phyloP scores from a whole-genome alignment of 2,888 invertebrate genomes.

The Amiota mariae region DNA sequence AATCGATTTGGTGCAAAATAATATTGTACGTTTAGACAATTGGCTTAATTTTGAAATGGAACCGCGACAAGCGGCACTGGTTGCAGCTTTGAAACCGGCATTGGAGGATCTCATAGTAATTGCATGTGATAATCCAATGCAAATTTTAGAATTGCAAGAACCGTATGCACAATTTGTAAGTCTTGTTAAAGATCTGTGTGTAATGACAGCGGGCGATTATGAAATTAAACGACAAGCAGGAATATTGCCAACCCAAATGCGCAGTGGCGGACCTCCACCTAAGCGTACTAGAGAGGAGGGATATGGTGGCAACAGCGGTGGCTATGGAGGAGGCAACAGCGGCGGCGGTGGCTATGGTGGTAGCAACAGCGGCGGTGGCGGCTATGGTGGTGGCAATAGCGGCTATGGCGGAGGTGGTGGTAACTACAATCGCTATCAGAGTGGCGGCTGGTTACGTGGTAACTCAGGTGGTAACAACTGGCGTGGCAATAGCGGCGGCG shows the following conservation, averaged over 20 bases:
- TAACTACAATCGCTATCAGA: slow-evolving; percentile 29
- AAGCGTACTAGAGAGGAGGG: slow-evolving; percentile 55
- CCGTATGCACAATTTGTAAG: slow-evolving; percentile 76
- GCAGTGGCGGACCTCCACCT: slow-evolving; percentile 53
- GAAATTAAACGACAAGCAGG: slow-evolving; percentile 77
- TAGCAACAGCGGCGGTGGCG: slow-evolving; percentile 50
- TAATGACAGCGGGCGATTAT: slow-evolving; percentile 84
- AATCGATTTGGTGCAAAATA: slow-evolving; percentile 75
- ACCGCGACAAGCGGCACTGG: slow-evolving; percentile 83
- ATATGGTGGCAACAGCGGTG: slow-evolving; percentile 49
- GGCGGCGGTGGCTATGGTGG: slow-evolving; percentile 47
- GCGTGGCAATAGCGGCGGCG: slow-evolving; percentile 43
- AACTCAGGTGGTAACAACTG: slow-evolving; percentile 46
- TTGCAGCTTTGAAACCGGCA: slow-evolving; percentile 91
- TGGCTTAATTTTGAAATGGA: slow-evolving; percentile 95
- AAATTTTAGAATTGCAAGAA: slow-evolving; percentile 76
- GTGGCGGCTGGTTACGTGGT: neutral
- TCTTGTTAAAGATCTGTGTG: slow-evolving; percentile 83
- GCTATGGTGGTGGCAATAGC: slow-evolving; percentile 49
- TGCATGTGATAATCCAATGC: slow-evolving; percentile 86
- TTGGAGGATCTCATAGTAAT: slow-evolving; percentile 88
- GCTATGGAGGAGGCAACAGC: slow-evolving; percentile 45
- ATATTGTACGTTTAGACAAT: slow-evolving; percentile 89
- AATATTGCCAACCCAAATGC: slow-evolving; percentile 65
- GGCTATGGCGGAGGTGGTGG: slow-evolving; percentile 48